phyloP scores from a whole-genome alignment of 2,797 vertebrate genomes.

The Rachycentron canadum region DNA sequence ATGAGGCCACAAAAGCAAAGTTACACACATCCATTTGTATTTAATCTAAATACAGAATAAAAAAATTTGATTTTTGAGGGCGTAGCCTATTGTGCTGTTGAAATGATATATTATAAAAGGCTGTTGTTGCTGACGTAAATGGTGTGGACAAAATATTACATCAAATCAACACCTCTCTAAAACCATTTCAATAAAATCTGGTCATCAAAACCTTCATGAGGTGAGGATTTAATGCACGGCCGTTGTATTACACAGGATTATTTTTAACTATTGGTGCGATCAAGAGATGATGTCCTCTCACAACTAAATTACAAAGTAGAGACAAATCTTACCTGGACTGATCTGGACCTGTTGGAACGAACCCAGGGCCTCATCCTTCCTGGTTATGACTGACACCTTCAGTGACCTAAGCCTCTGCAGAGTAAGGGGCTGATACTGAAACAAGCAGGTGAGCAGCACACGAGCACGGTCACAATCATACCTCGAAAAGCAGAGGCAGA shows the following conservation, averaged over 20 bases:
- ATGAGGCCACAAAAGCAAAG: background rate
- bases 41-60: background rate
- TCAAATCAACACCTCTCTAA: background rate
- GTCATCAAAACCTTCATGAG: background rate
- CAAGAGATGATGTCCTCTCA: background rate
- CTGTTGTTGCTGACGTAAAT: background rate
- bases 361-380: conserved; percentile 80
- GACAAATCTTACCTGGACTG: conserved; percentile 72
- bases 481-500: conserved; percentile 19
- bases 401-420: conserved; percentile 20
- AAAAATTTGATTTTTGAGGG: background rate
- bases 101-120: background rate
- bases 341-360: conserved; percentile 74
- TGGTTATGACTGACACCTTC: conserved; percentile 22
- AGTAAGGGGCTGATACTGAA: background rate
- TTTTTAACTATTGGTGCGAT: background rate
- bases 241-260: background rate
- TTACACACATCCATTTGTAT: background rate
- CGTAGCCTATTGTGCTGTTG: background rate
- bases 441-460: conserved; percentile 17
- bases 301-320: background rate
- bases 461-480: conserved; percentile 10
- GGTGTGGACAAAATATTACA: background rate
- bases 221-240: background rate
- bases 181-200: background rate